Base-by-base conservation (phyloP, 2,888 invertebrate species). In the Lapara coniferarum region DNA sequence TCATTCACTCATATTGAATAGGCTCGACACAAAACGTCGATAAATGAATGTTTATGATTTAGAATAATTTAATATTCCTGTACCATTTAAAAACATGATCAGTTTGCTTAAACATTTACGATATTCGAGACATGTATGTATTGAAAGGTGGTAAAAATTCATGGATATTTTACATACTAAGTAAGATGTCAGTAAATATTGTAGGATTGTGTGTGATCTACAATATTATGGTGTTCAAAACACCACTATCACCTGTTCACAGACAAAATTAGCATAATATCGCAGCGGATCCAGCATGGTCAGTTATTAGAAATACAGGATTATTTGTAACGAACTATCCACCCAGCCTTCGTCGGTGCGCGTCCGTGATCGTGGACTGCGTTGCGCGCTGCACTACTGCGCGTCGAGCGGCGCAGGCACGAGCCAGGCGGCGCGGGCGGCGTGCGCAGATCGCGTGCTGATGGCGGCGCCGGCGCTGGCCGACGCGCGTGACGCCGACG, bases 301-400 rank as follows among this genome's bases (percentile, higher is more conserved):
- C 5, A 37, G 4, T 37, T 37, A 4, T 37, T 8, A 8, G 1
- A 8, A 25, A 25, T 25, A 37, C 8, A 37, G 5, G 0, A 37
- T 37, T 37, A 7, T 37, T 8, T 37, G 37, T 7, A 5, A 37
- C 14, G 46, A 46, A 46, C 44, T 69, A 13, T 57, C 25, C n/a
- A 37, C 49, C 5, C 75, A 93, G 93, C 89, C 92, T 52, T 80
- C 88, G 69, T 86, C 92, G 58, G 95, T 97, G 66, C 95, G 95
- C 69, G 96, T 96, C 76, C 95, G 97, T 80, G 98, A 98, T 90
- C 95, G 97, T 19, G 97, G 96, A 7, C 95, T 97, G 71, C 97
- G 98, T 84, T 97, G 97, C 76, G 98, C 98, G 19, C 94, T 99
- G 66, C 99, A 99, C 91, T 99, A 99, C 94, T 99, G 99, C 93